These are phyloP conservation scores for Oenanthe oenanthe DNA, from an alignment of 2,113 vertebrate species.

Conservation along the genomic window DNA sequence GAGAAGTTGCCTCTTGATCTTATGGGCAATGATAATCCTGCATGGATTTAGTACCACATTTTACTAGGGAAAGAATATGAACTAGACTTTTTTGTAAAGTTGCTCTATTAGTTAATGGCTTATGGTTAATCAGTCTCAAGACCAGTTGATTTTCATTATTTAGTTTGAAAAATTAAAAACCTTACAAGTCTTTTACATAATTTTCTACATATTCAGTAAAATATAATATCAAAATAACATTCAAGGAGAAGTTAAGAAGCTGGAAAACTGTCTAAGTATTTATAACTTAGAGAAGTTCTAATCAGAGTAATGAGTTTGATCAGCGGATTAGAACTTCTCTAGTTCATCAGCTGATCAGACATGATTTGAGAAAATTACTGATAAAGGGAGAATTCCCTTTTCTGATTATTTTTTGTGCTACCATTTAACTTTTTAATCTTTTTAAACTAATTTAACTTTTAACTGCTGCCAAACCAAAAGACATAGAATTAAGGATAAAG, in stretches of 20 bases:
- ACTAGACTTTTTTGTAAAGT: not conserved
- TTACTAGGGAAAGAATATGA: not conserved
- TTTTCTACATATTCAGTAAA: not conserved
- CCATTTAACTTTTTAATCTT: not conserved
- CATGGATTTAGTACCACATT: not conserved
- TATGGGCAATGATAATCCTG: not conserved
- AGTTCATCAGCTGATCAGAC: not conserved
- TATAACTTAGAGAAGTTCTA: not conserved
- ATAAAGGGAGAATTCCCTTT: not conserved
- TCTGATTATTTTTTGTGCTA: not conserved
- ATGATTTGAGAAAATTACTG: not conserved
- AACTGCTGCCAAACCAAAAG: not conserved
- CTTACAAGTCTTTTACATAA: not conserved
- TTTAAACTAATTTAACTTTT: not conserved
- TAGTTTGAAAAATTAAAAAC: not conserved
- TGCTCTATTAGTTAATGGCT: not conserved
- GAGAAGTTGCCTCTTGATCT: not conserved
- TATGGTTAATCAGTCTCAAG: not conserved
- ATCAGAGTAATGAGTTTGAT: not conserved
- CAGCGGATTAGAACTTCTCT: not conserved
- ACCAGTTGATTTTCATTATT: not conserved
- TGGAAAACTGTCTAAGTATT: not conserved
- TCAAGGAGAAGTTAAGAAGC: not conserved
- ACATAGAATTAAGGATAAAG: not conserved
- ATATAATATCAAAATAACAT: not conserved